phyloP scores from a whole-genome alignment of 30 jellyfish, hydroid and myxozoan species.

The Catostylus mosaicus region DNA sequence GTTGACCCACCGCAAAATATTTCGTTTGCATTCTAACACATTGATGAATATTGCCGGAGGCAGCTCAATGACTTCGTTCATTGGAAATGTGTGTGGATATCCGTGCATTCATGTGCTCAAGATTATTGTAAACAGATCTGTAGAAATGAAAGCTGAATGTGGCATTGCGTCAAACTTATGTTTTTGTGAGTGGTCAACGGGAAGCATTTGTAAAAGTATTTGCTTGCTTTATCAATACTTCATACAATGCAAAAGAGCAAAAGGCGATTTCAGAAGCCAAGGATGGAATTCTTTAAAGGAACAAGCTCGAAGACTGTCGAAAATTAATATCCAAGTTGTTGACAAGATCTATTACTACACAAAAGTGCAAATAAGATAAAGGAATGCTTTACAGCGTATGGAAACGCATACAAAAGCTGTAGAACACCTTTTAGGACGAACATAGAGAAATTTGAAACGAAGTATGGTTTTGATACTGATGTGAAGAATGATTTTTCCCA shows the following conservation, averaged over 20 bases:
- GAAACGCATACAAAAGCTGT: slow-evolving; percentile 49
- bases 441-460: slow-evolving; percentile 1
- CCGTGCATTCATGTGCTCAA: background rate
- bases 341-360: slow-evolving; percentile 14
- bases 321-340: slow-evolving; percentile 18
- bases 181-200: background rate
- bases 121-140: background rate
- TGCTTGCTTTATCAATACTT: slow-evolving; percentile 4
- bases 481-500: background rate
- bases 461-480: slow-evolving; percentile 17
- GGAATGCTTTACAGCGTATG: slow-evolving; percentile 18
- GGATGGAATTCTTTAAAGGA: slow-evolving; percentile 40
- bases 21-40: background rate
- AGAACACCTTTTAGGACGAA: slow-evolving; percentile 45
- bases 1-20: background rate
- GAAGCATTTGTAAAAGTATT: too few species aligned
- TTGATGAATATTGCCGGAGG: background rate
- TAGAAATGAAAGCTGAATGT: background rate
- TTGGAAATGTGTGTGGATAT: background rate
- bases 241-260: background rate
- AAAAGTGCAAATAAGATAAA: slow-evolving; percentile 21
- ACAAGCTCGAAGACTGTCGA: slow-evolving; percentile 35
- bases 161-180: background rate
- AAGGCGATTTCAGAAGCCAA: slow-evolving; percentile 11
- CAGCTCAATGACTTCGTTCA: background rate